Conservation (phyloP, 1,140 invertebrate genomes). For the Atta texana region DNA sequence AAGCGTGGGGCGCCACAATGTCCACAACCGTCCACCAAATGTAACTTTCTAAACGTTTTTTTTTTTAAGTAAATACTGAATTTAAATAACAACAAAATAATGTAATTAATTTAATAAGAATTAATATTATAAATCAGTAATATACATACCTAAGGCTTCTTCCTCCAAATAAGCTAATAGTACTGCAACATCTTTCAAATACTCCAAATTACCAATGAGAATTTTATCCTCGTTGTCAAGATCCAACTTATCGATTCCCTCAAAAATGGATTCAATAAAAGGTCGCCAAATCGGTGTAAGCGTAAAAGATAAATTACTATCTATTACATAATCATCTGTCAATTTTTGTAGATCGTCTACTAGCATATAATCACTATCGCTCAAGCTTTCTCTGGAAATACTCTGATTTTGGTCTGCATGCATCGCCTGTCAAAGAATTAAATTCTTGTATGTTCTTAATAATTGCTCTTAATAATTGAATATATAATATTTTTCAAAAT, state of each 20-base stretch:
- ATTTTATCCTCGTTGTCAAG: conserved; percentile 87
- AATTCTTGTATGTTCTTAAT: neutral
- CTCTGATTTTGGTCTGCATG: conserved; percentile 85
- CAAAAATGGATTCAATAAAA: conserved; percentile 89
- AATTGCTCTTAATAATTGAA: neutral
- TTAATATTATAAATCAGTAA: neutral
- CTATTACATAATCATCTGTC: conserved; percentile 87
- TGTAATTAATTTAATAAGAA: neutral
- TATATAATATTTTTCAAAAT: neutral
- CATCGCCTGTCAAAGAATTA: conserved; percentile 84
- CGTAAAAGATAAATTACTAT: conserved; percentile 83
- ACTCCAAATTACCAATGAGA: conserved; percentile 88
- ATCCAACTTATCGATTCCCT: conserved; percentile 85
- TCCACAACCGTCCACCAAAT: conserved; percentile 90
- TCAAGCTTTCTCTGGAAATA: conserved; percentile 84
- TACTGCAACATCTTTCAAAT: conserved; percentile 87
- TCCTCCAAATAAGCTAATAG: conserved; percentile 87
- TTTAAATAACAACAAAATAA: neutral
- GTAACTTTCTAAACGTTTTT: conserved; percentile 86
- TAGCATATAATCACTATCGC: conserved; percentile 87
- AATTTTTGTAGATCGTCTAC: conserved; percentile 88
- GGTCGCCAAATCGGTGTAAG: conserved; percentile 87
- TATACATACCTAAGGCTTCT: conserved; percentile 84
- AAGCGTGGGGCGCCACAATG: conserved; percentile 89
- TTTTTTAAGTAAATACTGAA: neutral